Conservation (phyloP, 1,140 invertebrate genomes). For the Asobara japonica region DNA sequence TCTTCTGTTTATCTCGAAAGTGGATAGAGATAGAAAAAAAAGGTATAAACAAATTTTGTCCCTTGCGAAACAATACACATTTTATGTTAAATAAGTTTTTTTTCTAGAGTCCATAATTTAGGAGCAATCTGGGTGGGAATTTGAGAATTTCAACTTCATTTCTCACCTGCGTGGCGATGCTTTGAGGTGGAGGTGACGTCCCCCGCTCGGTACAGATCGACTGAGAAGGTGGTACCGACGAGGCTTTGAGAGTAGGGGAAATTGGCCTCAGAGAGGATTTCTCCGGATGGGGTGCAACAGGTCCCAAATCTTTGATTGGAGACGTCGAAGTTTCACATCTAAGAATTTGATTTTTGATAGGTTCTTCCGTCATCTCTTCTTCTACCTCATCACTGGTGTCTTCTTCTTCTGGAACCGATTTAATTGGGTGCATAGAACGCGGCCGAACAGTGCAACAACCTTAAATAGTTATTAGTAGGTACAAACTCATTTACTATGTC, state of each 20-base stretch:
- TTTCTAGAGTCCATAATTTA: no score
- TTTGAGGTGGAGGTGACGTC: constrained; percentile 87
- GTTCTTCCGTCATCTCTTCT: constrained; percentile 31
- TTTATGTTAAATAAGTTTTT: no score
- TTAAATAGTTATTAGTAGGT: no score
- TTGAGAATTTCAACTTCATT: constrained; percentile 19
- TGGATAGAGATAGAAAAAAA: no score
- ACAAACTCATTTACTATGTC: no score
- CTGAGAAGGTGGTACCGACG: not conserved
- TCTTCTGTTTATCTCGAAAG: no score
- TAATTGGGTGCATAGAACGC: no score
- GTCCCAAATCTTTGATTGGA: constrained; percentile 29
- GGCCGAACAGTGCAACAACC: no score
- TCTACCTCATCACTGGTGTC: constrained; percentile 25
- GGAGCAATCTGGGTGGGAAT: not conserved
- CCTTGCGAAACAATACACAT: not conserved
- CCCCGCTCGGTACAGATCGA: constrained; percentile 57
- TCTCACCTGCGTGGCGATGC: constrained; percentile 84
- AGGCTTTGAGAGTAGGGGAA: not conserved
- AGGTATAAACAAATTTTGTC: not conserved
- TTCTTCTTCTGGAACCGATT: constrained; percentile 24
- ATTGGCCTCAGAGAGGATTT: constrained; percentile 15
- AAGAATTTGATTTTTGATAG: not conserved
- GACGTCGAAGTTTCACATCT: constrained; percentile 32
- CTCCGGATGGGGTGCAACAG: not conserved